Evolutionary conservation across 2,113 vertebrate species (phyloP).

Genomic region (Muntiacus reevesi): DNA sequence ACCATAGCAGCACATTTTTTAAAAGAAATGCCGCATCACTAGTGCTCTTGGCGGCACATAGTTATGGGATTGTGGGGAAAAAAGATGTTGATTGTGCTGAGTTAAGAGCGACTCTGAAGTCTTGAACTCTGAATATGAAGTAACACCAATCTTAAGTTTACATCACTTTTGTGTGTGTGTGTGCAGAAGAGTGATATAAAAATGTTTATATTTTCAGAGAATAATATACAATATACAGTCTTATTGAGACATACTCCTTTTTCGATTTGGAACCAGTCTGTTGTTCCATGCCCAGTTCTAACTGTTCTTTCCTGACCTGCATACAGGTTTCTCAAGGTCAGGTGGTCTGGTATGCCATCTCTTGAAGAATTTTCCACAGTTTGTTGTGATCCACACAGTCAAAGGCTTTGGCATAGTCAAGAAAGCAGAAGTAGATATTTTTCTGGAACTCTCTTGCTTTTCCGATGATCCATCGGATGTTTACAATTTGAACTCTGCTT

Average conservation of each 20-base stretch:
- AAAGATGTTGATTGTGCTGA: not conserved
- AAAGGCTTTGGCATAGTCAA: not conserved
- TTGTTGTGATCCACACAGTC: not conserved
- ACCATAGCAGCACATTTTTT: not conserved
- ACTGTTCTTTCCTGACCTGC: not conserved
- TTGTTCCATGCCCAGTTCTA: not conserved
- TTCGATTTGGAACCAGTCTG: not conserved
- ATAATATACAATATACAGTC: not conserved
- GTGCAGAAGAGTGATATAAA: not conserved
- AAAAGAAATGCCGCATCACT: not conserved
- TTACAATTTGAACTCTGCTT: not conserved
- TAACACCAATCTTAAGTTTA: not conserved
- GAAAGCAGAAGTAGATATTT: not conserved
- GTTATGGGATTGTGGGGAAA: not conserved
- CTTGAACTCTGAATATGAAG: not conserved
- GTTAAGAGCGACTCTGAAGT: not conserved
- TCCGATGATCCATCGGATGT: fast-evolving
- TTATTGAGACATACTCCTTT: not conserved
- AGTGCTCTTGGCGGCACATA: not conserved
- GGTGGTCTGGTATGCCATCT: not conserved
- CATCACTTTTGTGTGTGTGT: not conserved
- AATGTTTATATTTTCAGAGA: not conserved
- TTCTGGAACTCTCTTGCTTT: not conserved
- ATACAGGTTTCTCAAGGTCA: not conserved
- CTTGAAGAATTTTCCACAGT: not conserved